Conservation (phyloP, 2,888 invertebrate species). For the Campoplex nolae region DNA sequence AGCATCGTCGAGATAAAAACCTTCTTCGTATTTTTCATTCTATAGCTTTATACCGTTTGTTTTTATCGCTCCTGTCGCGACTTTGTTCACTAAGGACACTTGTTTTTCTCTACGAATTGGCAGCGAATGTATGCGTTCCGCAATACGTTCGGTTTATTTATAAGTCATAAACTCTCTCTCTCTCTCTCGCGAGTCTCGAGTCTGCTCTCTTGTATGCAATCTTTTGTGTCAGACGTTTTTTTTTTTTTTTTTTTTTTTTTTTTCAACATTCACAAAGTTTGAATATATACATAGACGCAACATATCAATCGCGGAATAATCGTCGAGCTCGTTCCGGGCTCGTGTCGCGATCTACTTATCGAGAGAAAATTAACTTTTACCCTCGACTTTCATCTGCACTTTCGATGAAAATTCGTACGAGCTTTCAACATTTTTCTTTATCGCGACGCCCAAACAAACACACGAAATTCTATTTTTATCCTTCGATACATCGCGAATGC, state of each 20-base stretch:
- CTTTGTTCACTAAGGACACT: constrained; percentile 22
- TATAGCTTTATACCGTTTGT: not conserved
- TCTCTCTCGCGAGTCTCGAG: not conserved
- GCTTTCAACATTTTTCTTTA: not conserved
- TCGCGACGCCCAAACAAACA: not conserved
- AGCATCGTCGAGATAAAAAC: not conserved
- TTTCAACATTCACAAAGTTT: not conserved
- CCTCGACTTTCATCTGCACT: not conserved
- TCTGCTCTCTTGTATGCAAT: constrained; percentile 21
- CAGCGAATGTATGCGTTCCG: constrained; percentile 50
- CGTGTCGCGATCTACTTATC: constrained; percentile 9
- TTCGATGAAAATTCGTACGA: not conserved
- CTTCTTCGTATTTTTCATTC: not conserved
- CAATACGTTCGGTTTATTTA: constrained; percentile 47
- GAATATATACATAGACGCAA: not conserved
- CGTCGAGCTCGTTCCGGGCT: constrained; percentile 30
- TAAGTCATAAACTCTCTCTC: constrained; percentile 13
- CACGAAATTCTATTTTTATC: not conserved
- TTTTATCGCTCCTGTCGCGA: constrained; percentile 21
- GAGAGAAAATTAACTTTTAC: constrained; percentile 8
- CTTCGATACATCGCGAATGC: not conserved
- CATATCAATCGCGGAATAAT: constrained; percentile 43
- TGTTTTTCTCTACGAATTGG: constrained; percentile 50
- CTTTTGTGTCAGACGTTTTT: constrained; percentile 25
- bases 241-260: constrained; percentile 17